These are phyloP conservation scores for Butorides virescens DNA, from an alignment of 2,113 vertebrate genomes.

Conservation along the genomic window DNA sequence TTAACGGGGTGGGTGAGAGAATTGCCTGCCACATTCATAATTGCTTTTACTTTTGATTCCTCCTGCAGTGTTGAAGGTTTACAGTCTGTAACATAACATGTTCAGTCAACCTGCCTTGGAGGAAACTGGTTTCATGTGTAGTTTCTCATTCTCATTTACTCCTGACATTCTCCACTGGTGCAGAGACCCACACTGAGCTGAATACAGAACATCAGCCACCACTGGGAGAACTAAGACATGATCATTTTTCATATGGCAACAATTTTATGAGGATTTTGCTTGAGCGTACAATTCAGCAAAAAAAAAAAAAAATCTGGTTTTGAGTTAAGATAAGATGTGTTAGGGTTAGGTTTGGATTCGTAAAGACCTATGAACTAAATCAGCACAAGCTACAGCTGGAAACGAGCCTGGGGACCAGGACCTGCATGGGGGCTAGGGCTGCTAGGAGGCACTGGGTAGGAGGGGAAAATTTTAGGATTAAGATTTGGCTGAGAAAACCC, in stretches of 20 bases:
- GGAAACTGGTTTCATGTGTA: background rate
- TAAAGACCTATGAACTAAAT: background rate
- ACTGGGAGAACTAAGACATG: background rate
- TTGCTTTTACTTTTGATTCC: constrained; percentile 30
- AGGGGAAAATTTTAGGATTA: background rate
- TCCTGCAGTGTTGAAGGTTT: background rate
- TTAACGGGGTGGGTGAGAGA: background rate
- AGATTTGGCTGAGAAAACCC: background rate
- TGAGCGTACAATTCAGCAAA: background rate
- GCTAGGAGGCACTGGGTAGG: background rate
- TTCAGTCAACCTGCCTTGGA: background rate
- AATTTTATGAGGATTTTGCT: background rate
- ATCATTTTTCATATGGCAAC: background rate
- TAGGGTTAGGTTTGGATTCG: background rate
- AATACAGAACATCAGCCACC: background rate
- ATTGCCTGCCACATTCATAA: background rate
- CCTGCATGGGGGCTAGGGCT: background rate
- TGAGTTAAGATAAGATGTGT: background rate
- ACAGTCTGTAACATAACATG: background rate
- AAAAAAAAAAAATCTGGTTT: background rate
- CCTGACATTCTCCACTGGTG: background rate
- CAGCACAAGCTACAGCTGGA: background rate
- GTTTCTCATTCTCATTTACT: background rate
- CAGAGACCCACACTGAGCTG: background rate
- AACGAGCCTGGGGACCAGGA: background rate